Conservation (phyloP, 2,797 vertebrate genomes). For the Mormyrus hasselquistii region DNA sequence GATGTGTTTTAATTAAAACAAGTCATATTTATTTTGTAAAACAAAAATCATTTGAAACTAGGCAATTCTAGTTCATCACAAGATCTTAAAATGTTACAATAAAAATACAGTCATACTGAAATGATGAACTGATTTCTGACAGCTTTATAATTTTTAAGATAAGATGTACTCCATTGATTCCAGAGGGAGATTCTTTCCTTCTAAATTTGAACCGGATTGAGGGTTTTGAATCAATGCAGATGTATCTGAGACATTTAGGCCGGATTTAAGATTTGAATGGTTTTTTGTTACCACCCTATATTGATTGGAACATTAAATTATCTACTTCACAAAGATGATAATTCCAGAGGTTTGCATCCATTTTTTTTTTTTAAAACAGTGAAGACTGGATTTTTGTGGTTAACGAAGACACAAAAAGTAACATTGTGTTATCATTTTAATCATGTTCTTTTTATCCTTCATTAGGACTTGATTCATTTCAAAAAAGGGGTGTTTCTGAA, state of each 20-base stretch:
- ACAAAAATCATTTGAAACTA: neutral
- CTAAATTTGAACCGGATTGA: neutral
- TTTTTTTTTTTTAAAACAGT: neutral
- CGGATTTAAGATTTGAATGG: neutral
- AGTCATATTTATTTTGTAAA: neutral
- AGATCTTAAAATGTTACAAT: neutral
- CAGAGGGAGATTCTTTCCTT: neutral
- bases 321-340: neutral
- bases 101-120: neutral
- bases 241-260: neutral
- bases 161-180: neutral
- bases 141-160: neutral
- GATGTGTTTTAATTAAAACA: neutral
- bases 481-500: neutral
- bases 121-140: neutral
- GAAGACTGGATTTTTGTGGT: neutral
- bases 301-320: neutral
- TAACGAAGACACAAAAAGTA: neutral
- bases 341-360: neutral
- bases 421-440: neutral
- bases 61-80: neutral
- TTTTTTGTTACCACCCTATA: neutral
- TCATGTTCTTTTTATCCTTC: neutral
- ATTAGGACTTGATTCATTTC: neutral
- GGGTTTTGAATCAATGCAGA: neutral